A percentile compares a stretch with the other conserved stretches of the same genome.
These are phyloP conservation scores for Liasis olivaceus DNA, from an alignment of 2,797 vertebrate genomes.

Conservation along the genomic window DNA sequence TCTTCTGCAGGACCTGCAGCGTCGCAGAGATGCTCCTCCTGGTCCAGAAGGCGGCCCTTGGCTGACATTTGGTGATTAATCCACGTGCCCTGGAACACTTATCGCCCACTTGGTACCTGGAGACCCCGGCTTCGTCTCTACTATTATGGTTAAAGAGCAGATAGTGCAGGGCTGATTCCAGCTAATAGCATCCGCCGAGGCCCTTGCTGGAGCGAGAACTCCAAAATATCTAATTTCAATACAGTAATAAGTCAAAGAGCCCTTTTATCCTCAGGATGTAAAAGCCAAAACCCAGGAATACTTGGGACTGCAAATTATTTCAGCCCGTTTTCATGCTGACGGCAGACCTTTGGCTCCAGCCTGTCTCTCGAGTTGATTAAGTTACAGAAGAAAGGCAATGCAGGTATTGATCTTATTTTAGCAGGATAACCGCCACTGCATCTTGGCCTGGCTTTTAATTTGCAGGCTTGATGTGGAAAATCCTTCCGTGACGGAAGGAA, in stretches of 20 bases:
- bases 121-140: not conserved
- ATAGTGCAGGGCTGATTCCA: not conserved
- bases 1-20: not conserved
- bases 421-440: not conserved
- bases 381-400: not conserved
- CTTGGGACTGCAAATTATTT: constrained; percentile 5
- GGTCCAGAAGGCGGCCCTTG: not conserved
- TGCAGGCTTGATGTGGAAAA: not conserved
- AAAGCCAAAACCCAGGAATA: not conserved
- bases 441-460: not conserved
- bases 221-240: constrained; percentile 12
- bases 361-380: not conserved
- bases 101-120: not conserved
- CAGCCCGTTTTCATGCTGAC: constrained; percentile 1
- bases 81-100: not conserved
- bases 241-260: constrained; percentile 12
- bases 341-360: not conserved
- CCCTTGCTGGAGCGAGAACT: not conserved
- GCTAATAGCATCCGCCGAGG: not conserved
- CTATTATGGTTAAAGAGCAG: not conserved
- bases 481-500: not conserved
- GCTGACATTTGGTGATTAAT: not conserved
- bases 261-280: not conserved
- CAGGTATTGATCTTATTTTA: not conserved
- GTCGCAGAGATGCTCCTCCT: not conserved